Base-by-base conservation (phyloP, 2,888 invertebrate species). In the Brachycybe producta region DNA sequence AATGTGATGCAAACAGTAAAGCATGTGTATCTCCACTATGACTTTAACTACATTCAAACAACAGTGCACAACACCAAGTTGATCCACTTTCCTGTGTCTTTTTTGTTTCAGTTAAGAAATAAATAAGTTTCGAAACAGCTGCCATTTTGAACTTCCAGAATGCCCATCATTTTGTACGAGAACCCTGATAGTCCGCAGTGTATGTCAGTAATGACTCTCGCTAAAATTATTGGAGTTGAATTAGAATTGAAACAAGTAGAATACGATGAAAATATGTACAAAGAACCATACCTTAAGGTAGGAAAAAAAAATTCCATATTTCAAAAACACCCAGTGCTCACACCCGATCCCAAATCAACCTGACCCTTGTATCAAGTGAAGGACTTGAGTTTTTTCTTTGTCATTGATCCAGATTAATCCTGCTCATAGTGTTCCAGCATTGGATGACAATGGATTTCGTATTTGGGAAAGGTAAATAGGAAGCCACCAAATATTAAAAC, bases 161-260 rank as follows among this genome's bases (percentile, higher is more conserved):
- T 46, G 46, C 46, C 46, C 7, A 23, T 44, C 13, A 34, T 35
- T 17, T 17, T 49, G 13, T 49, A 43, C 34, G 24, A 30, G 17
- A 19, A 43, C 15, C 8, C 41, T 5, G 13, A 21, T 8, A 61
- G 61, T 44, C 59, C 63, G 19, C 61, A 62, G n/a, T 62, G 61
- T 41, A 54, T 63, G 32, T 60, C 61, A 4, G 63, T 62, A 11
- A 56, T 60, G 53, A 60, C 62, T 60, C 57, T 61, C 30, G 57
- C 60, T 34, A 60, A 59, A 52, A 61, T 58, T 8, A 56, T 61
- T 15, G 58, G 57, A 39, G 54, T 64, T 24, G 58, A 60, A 2
- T 56, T 61, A 26, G 59, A 61, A n/a, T 52, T 62, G 40, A 54
- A 59, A 47, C 58, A 60, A 47, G 55, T 63, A 8, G 61, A 62